Base-by-base conservation (phyloP, 2,113 vertebrate species). In the Callaeas wilsoni region DNA sequence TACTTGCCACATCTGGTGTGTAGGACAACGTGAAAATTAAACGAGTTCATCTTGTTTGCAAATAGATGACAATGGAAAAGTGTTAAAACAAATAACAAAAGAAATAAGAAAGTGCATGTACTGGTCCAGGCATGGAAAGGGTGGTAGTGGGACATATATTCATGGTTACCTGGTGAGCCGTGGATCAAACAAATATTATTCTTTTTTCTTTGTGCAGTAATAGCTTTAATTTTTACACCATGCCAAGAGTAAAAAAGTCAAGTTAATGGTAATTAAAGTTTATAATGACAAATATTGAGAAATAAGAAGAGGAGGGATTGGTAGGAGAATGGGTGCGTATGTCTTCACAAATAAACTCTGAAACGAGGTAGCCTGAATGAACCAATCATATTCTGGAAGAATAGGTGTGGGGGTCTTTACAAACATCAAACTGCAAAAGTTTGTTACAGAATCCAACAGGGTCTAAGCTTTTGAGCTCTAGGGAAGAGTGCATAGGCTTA, bases 371-470 rank as follows among this genome's bases (percentile, higher is more conserved):
- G 23, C 26, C 21, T 44, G 32, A 32, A 52, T 27, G 11, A 42
- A 37, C 21, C 8, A 35, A 9, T 35, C 14, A 5, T 7, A 3
- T 27, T 42, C 44, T 21, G 71, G 7, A 86, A 50, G 35, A 67
- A 59, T 3, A 8, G 6, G 4, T 26, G 7, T 67, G 32, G 16
- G 21, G 13, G 26, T 25, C 9, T 50, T 59, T 26, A 17, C 25
- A 32, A 50, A 67, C 13, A 42, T 14, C 52, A 42, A 37, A 32
- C 16, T 0, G 0, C 13, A 6, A 16, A 42, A 35, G 16, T 50
- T 67, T 50, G 26, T 35, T 59, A 26, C 52, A 59, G 13, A 59
- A 16, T 20, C 32, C 44, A 67, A 7, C 2, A 12, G 30, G 10
- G 30, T 76, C 20, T 49, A n/a, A 42, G 50, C 20, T 50, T 67